Percentiles rank a stretch among this genome's conserved stretches.
Conservation (phyloP, 2,888 invertebrate species). For the Bimastos eiseni region DNA sequence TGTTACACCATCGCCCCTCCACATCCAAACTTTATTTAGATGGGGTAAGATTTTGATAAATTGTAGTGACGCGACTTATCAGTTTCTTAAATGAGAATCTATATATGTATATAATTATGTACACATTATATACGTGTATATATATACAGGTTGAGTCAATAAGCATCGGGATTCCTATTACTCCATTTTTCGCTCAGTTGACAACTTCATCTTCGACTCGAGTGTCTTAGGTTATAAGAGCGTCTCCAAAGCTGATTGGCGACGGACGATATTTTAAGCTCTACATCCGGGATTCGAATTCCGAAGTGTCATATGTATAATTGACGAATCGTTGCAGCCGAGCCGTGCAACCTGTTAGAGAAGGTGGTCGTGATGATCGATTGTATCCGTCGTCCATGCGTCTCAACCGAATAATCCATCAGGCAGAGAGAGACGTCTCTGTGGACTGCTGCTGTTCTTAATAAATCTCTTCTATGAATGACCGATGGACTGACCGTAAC, state of each 20-base stretch:
- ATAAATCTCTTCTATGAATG: background rate
- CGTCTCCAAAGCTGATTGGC: background rate
- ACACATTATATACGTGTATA: background rate
- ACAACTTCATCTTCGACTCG: background rate
- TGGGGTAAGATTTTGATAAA: background rate
- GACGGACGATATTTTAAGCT: background rate
- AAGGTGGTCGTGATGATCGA: background rate
- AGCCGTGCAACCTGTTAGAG: background rate
- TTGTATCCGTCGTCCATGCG: background rate
- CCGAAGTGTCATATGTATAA: background rate
- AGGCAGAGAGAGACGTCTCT: background rate
- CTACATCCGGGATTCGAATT: background rate
- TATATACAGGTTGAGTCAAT: background rate
- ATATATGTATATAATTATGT: no score
- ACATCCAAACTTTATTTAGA: background rate
- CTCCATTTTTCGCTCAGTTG: background rate
- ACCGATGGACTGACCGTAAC: background rate
- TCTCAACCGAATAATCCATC: constrained; percentile 1
- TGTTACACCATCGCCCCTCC: background rate
- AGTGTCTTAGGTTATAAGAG: background rate
- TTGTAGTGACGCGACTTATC: background rate
- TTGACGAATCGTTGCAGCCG: background rate
- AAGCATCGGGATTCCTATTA: background rate
- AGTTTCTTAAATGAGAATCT: no score
- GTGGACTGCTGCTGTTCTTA: background rate